These are phyloP conservation scores for Atherinosoma microstoma DNA, from an alignment of 2,797 vertebrate species.

Conservation along the genomic window DNA sequence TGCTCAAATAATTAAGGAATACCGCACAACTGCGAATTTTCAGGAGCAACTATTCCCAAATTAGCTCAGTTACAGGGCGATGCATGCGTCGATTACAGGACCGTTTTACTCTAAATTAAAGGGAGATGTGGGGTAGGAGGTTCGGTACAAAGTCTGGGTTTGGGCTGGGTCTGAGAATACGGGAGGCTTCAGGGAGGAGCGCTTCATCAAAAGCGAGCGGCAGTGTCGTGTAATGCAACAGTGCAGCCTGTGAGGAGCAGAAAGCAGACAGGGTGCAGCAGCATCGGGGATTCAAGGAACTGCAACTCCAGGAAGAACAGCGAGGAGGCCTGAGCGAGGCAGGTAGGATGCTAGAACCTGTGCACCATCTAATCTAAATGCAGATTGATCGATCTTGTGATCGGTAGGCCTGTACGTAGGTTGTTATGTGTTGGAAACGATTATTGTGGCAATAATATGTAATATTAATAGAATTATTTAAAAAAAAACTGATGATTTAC, in stretches of 20 bases:
- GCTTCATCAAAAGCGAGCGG: constrained; percentile 56
- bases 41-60: neutral
- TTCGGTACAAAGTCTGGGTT: constrained; percentile 1
- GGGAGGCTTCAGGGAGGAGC: constrained; percentile 73
- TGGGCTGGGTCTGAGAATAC: constrained; percentile 37
- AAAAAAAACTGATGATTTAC: constrained; percentile 22
- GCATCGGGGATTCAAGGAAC: constrained; percentile 48
- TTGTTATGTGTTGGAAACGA: neutral
- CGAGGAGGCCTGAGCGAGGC: constrained; percentile 62
- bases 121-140: constrained; percentile 46
- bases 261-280: constrained; percentile 61
- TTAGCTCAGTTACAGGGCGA: constrained; percentile 41
- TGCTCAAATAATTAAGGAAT: neutral
- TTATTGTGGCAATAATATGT: neutral
- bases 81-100: constrained; percentile 65
- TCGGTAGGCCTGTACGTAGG: neutral
- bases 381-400: neutral
- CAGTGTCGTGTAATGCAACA: constrained; percentile 52
- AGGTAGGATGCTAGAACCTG: constrained; percentile 73
- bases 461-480: neutral
- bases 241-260: constrained; percentile 58
- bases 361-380: constrained; percentile 48
- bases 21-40: neutral
- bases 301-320: constrained; percentile 63
- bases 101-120: constrained; percentile 46